Conservation (phyloP, 2,888 invertebrate species). For the Metellina segmentata region DNA sequence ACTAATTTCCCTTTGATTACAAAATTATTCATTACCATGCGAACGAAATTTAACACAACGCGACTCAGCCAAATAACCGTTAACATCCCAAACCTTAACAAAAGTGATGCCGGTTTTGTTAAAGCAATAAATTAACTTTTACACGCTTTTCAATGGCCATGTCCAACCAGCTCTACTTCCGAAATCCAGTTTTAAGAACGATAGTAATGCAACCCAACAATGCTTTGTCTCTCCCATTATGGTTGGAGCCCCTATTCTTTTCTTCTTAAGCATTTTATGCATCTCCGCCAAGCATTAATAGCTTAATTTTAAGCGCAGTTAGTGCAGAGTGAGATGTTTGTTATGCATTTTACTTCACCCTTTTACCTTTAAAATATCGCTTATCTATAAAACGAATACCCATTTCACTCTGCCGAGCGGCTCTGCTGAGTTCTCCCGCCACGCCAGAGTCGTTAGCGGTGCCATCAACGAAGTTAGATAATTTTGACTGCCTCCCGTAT, state of each 20-base stretch:
- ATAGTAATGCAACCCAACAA: slow-evolving; percentile 39
- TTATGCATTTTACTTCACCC: slow-evolving; percentile 34
- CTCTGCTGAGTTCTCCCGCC: slow-evolving; percentile 3
- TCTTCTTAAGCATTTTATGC: slow-evolving; percentile 59
- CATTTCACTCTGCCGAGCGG: slow-evolving; percentile 22
- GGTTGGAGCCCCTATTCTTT: slow-evolving; percentile 35
- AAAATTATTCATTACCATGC: not conserved
- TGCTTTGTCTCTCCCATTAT: slow-evolving; percentile 45
- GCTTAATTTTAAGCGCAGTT: slow-evolving; percentile 55
- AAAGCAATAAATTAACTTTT: slow-evolving; percentile 33
- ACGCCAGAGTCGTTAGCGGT: slow-evolving; percentile 20
- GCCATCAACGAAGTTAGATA: slow-evolving; percentile 32
- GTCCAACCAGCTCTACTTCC: not conserved
- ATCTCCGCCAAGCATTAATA: slow-evolving; percentile 50
- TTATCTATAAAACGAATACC: slow-evolving; percentile 61
- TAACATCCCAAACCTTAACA: not conserved
- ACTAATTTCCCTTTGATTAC: too few relatives aligned
- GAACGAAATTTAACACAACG: slow-evolving; percentile 1
- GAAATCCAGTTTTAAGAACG: slow-evolving; percentile 24
- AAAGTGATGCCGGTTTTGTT: not conserved
- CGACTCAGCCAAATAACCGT: slow-evolving; percentile 4
- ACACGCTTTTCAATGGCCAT: slow-evolving; percentile 42
- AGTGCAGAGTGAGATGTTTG: slow-evolving; percentile 46
- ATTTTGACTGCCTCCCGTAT: slow-evolving; percentile 40
- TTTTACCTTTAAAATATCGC: slow-evolving; percentile 57